Percentiles rank a stretch among this genome's conserved stretches.
phyloP scores from a whole-genome alignment of 1,140 invertebrate species.

The Leptonema lineaticorne region DNA sequence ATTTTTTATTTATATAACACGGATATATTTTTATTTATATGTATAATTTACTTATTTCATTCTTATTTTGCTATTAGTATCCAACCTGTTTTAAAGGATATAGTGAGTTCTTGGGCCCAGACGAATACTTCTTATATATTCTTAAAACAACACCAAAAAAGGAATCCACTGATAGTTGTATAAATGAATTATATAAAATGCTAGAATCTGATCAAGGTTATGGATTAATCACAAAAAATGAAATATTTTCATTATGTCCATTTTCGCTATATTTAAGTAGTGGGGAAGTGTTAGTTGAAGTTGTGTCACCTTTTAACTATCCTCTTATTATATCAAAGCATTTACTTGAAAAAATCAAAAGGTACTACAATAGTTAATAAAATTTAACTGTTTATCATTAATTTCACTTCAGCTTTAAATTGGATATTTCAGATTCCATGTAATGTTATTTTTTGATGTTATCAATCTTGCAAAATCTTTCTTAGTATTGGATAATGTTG shows the following conservation, averaged over 20 bases:
- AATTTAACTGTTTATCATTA: background rate
- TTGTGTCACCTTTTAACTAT: slow-evolving; percentile 58
- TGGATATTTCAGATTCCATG: slow-evolving; percentile 65
- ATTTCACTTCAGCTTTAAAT: slow-evolving; percentile 18
- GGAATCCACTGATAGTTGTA: slow-evolving; percentile 36
- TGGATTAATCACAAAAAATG: slow-evolving; percentile 61
- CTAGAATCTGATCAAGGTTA: slow-evolving; percentile 50
- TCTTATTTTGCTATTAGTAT: no score
- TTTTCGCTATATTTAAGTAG: slow-evolving; percentile 87
- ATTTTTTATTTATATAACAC: no score
- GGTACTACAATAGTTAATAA: slow-evolving; percentile 41
- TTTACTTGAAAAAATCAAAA: slow-evolving; percentile 60
- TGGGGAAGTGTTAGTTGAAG: slow-evolving; percentile 72
- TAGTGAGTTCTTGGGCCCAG: background rate
- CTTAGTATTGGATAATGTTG: slow-evolving; percentile 65
- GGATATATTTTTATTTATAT: background rate
- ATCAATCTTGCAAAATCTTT: slow-evolving; percentile 77
- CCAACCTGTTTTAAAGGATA: slow-evolving; percentile 45
- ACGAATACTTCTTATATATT: background rate
- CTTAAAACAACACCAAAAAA: slow-evolving; percentile 39
- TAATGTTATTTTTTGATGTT: slow-evolving; percentile 65
- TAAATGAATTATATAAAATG: slow-evolving; percentile 47
- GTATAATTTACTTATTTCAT: no score
- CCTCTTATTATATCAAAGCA: slow-evolving; percentile 54
- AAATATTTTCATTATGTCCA: slow-evolving; percentile 59